These are phyloP conservation scores for Campaea margaritaria DNA, from an alignment of 2,888 invertebrate genomes.

Conservation along the genomic window DNA sequence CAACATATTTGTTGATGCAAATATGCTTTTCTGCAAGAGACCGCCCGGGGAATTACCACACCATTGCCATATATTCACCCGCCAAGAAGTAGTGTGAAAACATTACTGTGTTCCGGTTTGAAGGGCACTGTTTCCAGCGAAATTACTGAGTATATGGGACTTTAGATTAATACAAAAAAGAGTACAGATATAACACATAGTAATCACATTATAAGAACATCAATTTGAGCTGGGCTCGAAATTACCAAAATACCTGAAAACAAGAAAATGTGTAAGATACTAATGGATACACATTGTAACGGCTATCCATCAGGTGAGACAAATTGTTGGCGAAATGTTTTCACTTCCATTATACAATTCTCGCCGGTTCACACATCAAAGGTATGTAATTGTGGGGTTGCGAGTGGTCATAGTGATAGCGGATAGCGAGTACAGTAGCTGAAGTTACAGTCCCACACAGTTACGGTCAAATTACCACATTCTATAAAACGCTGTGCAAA, in stretches of 20 bases:
- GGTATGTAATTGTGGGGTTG: conserved; percentile 49
- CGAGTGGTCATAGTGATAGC: conserved; percentile 25
- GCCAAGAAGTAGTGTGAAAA: no score
- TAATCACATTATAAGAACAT: conserved; percentile 39
- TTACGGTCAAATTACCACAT: no score
- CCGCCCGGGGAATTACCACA: no score
- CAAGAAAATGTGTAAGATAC: conserved; percentile 35
- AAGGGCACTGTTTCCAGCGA: no score
- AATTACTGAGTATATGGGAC: no score
- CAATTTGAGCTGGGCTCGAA: conserved; percentile 33
- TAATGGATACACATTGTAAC: conserved; percentile 36
- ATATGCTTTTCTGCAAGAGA: no score
- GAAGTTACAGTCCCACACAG: background rate
- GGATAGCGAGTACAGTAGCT: conserved; percentile 8
- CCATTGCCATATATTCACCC: no score
- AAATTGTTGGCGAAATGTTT: conserved; percentile 54
- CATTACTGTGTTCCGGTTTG: no score
- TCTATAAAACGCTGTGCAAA: no score
- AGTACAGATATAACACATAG: conserved; percentile 29
- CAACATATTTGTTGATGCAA: no score
- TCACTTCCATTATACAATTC: conserved; percentile 54
- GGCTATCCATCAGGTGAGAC: conserved; percentile 50
- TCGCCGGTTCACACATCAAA: conserved; percentile 56
- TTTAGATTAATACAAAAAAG: conserved; percentile 10
- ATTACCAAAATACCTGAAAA: conserved; percentile 22